Evolutionary conservation across 1,140 invertebrate species (phyloP), one percentile per base, ranked within the genome.

Genomic region (Drosophila tsacasi): DNA sequence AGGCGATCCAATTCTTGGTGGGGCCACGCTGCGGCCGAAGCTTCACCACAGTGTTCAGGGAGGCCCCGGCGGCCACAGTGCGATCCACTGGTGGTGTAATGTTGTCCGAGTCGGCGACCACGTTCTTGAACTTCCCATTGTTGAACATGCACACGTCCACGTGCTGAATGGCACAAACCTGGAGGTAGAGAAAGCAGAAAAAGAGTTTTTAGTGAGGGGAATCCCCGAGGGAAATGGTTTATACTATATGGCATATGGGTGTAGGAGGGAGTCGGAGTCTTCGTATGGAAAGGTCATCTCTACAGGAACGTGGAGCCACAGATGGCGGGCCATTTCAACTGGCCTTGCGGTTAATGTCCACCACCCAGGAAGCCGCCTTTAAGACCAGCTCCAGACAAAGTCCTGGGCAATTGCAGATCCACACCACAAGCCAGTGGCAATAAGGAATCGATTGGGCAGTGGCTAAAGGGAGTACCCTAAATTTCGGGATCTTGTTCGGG

Each of bases 91-190:
- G 25, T 2, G 91, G 81, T 6, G 69, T 78, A 27, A 95, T 95
- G 17, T 95, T 96, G 76, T 97, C 97, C 23, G 98, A 94, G 57
- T 97, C 94, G 2, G 98, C 98, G 0, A 99, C 98, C 2, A 98
- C 96, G 93, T 99, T 99, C 94, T 99, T 99, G 94, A 99, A 99
- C 93, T 99, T 99, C 0, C 99, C 99, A 81, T 99, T 99, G 61
- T 98, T 99, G 94, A 99, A 99, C 95, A 99, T 98, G 93, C 98
- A 99, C 1, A 99, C 99, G 92, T 99, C 99, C 6, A 99, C 98
- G 93, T 99, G 97, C 94, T 99, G 99, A 6, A 99, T 96, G 46
- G 99, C 96, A 74, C 97, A 95, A 17, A 97, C 95, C 97, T 97
- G 10, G 3, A 10, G 27, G 7, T 42, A 25, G 35, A 32, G 9